Evolutionary conservation across 2,888 invertebrate genomes (phyloP).

Genomic region (Plagodis pulveraria): DNA sequence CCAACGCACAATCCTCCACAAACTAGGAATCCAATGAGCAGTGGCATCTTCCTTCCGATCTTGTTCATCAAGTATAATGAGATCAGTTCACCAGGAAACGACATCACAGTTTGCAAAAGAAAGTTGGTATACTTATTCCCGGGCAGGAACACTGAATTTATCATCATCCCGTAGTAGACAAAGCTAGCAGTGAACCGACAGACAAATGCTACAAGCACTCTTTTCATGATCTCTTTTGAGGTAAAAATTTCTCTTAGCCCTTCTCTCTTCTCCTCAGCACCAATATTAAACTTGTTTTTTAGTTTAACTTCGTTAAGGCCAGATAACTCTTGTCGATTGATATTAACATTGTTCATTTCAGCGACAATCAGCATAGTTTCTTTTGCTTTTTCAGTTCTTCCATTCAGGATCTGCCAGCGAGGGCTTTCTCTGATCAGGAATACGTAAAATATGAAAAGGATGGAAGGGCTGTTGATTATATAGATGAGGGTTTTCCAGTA

Average conservation of each 20-base stretch:
- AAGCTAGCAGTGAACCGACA: conserved; percentile 65
- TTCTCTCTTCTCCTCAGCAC: conserved; percentile 54
- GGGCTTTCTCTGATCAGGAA: conserved; percentile 65
- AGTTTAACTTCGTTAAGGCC: conserved; percentile 52
- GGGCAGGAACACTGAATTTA: conserved; percentile 69
- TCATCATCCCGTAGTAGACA: conserved; percentile 70
- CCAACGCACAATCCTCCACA: conserved; percentile 59
- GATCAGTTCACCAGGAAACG: conserved; percentile 70
- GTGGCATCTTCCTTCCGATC: conserved; percentile 62
- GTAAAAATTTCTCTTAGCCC: conserved; percentile 52
- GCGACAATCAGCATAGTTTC: conserved; percentile 54
- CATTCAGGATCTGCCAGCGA: conserved; percentile 69
- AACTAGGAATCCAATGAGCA: conserved; percentile 57
- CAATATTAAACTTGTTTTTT: conserved; percentile 61
- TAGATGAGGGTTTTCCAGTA: conserved; percentile 67
- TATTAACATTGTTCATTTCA: conserved; percentile 57
- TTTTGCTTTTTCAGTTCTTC: conserved; percentile 61
- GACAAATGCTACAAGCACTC: conserved; percentile 52
- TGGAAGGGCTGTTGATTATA: conserved; percentile 62
- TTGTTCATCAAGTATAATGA: conserved; percentile 68
- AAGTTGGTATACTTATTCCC: conserved; percentile 73
- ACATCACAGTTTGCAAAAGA: conserved; percentile 65
- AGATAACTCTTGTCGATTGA: conserved; percentile 54
- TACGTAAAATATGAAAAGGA: conserved; percentile 56
- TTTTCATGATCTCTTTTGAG: conserved; percentile 60